These are phyloP conservation scores for Trinectes maculatus DNA, from an alignment of 2,113 vertebrate species.

Conservation along the genomic window DNA sequence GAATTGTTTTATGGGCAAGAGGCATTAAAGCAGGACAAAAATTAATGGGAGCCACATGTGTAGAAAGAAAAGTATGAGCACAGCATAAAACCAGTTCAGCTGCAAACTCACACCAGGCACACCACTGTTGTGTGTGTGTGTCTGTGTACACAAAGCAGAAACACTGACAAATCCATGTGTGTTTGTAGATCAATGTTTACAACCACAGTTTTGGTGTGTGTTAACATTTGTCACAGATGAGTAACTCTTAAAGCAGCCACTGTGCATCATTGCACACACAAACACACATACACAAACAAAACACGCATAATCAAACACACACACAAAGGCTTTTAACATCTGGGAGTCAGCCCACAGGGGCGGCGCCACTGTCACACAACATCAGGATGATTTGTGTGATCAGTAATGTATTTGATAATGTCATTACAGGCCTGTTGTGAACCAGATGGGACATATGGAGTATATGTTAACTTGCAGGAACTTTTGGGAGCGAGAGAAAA, in stretches of 20 bases:
- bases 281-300: background rate
- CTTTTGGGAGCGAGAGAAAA: slow-evolving; percentile 18
- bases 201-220: slow-evolving; percentile 1
- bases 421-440: slow-evolving; percentile 55
- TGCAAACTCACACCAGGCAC: background rate
- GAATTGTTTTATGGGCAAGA: slow-evolving; percentile 46
- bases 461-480: slow-evolving; percentile 48
- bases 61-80: background rate
- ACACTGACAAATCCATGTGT: background rate
- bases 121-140: background rate
- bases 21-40: slow-evolving; percentile 35
- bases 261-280: background rate
- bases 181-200: background rate
- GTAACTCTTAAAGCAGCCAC: slow-evolving; percentile 11
- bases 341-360: slow-evolving; percentile 37
- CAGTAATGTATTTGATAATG: slow-evolving; percentile 75
- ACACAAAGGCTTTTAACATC: slow-evolving; percentile 53
- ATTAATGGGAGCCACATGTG: slow-evolving; percentile 42
- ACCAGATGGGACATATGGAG: slow-evolving; percentile 74
- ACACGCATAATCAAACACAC: no score
- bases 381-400: slow-evolving; percentile 70
- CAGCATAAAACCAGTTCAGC: background rate
- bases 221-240: slow-evolving; percentile 30
- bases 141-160: background rate
- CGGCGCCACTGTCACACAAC: slow-evolving; percentile 54